phyloP scores from a whole-genome alignment of 2,113 vertebrate species.

The Lepidothrix coronata region DNA sequence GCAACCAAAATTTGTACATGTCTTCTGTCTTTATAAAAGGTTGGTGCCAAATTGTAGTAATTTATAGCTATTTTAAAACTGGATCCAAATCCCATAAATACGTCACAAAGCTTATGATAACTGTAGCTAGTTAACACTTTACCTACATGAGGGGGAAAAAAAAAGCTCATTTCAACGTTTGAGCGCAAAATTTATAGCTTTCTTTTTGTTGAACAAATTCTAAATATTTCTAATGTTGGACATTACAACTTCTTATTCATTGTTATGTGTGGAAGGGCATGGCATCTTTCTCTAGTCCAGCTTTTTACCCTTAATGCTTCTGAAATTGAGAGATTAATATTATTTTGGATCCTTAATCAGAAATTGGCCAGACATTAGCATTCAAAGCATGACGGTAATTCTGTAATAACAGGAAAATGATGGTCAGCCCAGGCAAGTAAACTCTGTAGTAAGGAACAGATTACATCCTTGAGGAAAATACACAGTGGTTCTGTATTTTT shows the following conservation, averaged over 20 bases:
- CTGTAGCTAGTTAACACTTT: neutral
- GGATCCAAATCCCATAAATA: neutral
- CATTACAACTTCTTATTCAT: neutral
- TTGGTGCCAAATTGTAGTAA: neutral
- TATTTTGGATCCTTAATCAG: neutral
- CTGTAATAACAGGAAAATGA: neutral
- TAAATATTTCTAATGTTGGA: neutral
- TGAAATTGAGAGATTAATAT: neutral
- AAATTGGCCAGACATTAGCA: neutral
- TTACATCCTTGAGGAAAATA: neutral
- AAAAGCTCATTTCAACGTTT: neutral
- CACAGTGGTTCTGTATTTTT: neutral
- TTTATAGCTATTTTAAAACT: neutral
- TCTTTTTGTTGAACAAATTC: neutral
- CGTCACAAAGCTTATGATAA: neutral
- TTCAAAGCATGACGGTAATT: neutral
- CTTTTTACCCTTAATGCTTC: neutral
- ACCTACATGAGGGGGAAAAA: neutral
- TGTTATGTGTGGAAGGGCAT: neutral
- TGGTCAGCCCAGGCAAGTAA: neutral
- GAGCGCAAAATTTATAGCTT: neutral
- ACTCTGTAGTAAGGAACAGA: neutral
- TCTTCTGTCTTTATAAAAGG: neutral
- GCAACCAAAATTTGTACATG: neutral
- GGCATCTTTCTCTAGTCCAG: neutral